A percentile compares a stretch with the other conserved stretches of the same genome.
Evolutionary conservation across 1,140 invertebrate species (phyloP).

Genomic region (Macrosteles quadrilineatus): DNA sequence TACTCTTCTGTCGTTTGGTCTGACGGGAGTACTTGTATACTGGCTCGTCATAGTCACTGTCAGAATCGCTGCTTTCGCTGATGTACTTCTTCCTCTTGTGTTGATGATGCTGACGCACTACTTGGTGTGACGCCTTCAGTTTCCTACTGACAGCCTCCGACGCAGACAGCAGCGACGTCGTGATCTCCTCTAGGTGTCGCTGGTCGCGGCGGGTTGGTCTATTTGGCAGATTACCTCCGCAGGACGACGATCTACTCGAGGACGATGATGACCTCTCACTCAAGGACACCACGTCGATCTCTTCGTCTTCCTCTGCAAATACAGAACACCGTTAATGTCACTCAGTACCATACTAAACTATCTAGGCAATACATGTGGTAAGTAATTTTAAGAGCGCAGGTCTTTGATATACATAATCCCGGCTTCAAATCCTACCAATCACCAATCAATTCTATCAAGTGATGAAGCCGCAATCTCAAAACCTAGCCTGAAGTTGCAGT

Average conservation of each 20-base stretch:
- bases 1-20: conserved; percentile 40
- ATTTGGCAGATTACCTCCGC: conserved; percentile 55
- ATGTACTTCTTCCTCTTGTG: conserved; percentile 16
- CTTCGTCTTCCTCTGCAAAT: conserved; percentile 66
- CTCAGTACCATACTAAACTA: no score
- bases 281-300: conserved; percentile 78
- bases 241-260: conserved; percentile 41
- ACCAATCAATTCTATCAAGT: no score
- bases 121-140: conserved; percentile 29
- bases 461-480: no score
- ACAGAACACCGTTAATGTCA: not conserved
- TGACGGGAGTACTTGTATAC: conserved; percentile 39
- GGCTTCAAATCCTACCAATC: no score
- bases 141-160: conserved; percentile 37
- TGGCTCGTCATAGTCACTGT: conserved; percentile 38
- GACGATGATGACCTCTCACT: conserved; percentile 38
- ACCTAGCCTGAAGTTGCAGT: no score
- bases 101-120: conserved; percentile 11
- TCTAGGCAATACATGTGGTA: no score
- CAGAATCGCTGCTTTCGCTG: conserved; percentile 4
- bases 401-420: no score
- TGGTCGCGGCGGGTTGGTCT: conserved; percentile 59
- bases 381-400: no score
- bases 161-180: conserved; percentile 58
- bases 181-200: conserved; percentile 60